Percentiles rank a stretch among this genome's conserved stretches.
Evolutionary conservation across 1,140 invertebrate species (phyloP).

Genomic region (Drosophila aff.): DNA sequence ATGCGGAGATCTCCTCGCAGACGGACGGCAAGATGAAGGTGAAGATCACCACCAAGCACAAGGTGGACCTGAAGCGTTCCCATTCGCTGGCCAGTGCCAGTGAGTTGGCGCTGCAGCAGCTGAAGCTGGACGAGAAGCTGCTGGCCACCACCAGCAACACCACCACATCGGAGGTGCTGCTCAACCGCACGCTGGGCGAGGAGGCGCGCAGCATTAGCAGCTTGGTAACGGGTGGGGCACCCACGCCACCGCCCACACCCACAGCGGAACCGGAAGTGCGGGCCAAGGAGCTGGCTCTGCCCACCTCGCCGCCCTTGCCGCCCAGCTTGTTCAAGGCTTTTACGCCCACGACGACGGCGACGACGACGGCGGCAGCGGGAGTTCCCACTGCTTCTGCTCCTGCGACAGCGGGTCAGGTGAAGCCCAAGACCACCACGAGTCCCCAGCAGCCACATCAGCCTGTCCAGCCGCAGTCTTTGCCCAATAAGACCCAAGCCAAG

Average conservation of each 20-base stretch:
- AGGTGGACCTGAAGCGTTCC: slow-evolving; percentile 69
- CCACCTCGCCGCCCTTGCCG: slow-evolving; percentile 76
- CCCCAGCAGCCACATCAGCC: slow-evolving; percentile 4
- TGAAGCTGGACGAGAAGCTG: slow-evolving; percentile 46
- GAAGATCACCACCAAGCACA: slow-evolving; percentile 77
- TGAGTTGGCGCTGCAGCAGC: slow-evolving; percentile 52
- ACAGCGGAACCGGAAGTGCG: slow-evolving; percentile 27
- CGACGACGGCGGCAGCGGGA: neutral
- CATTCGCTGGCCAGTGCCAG: slow-evolving; percentile 62
- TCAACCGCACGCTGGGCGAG: slow-evolving; percentile 70
- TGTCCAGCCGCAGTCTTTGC: neutral
- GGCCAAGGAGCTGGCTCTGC: slow-evolving; percentile 52
- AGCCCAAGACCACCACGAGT: slow-evolving; percentile 2
- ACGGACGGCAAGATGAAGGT: slow-evolving; percentile 83
- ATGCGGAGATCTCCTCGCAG: slow-evolving; percentile 81
- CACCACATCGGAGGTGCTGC: slow-evolving; percentile 42
- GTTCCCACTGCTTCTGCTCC: slow-evolving; percentile 25
- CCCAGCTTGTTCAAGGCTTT: slow-evolving; percentile 81
- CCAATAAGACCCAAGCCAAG: slow-evolving; percentile 14
- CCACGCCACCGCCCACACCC: slow-evolving; percentile 17
- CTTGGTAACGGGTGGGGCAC: slow-evolving; percentile 44
- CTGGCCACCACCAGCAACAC: slow-evolving; percentile 1
- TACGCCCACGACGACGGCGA: slow-evolving; percentile 25
- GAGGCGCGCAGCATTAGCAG: slow-evolving; percentile 69
- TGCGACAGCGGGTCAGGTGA: neutral